Evolutionary conservation across 2,113 vertebrate genomes (phyloP).

Genomic region (Dipodomys ordii): DNA sequence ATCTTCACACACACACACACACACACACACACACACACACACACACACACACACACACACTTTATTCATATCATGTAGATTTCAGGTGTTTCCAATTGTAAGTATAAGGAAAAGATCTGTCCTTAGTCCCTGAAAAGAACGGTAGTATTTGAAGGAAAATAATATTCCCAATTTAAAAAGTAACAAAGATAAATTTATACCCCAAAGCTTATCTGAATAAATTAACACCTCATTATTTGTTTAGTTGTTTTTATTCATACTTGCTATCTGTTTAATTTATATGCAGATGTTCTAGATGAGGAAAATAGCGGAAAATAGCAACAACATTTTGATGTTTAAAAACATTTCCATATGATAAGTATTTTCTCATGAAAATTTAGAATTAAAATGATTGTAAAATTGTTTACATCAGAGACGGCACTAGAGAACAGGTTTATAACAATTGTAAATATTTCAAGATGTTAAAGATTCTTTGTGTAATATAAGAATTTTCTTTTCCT

Average conservation of each 20-base stretch:
- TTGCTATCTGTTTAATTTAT: conserved; percentile 10
- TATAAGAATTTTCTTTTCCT: background rate
- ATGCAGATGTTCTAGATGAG: background rate
- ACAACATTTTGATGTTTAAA: background rate
- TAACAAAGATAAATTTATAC: background rate
- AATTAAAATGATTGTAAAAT: background rate
- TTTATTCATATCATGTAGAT: background rate
- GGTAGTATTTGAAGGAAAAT: conserved; percentile 1
- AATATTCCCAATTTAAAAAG: background rate
- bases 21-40: no score
- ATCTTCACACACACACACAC: background rate
- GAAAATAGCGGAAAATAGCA: background rate
- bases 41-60: background rate
- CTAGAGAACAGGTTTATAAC: background rate
- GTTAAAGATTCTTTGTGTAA: background rate
- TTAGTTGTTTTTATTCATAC: background rate
- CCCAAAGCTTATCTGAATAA: background rate
- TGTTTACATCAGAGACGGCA: background rate
- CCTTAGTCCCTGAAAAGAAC: background rate
- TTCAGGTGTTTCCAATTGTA: background rate
- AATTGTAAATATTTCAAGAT: background rate
- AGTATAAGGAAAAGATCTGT: background rate
- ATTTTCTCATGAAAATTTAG: background rate
- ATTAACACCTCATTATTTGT: background rate
- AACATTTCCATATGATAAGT: background rate